Percentiles rank a stretch among this genome's conserved stretches.
phyloP scores from a whole-genome alignment of 2,888 invertebrate species.

The Mythimna pallens region DNA sequence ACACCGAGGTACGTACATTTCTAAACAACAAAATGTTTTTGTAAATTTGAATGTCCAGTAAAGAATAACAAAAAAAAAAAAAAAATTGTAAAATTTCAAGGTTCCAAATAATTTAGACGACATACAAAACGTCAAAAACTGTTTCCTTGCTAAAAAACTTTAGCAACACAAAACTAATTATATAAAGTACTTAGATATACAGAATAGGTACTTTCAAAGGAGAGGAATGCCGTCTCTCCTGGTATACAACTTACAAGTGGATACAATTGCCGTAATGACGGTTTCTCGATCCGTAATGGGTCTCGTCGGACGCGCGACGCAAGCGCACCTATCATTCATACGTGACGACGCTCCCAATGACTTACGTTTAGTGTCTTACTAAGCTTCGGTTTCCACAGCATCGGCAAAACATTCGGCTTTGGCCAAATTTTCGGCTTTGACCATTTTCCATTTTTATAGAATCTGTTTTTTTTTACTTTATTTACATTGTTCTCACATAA shows the following conservation, averaged over 20 bases:
- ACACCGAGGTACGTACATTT: not conserved
- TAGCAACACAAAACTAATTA: constrained; percentile 7
- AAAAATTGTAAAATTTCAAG: not conserved
- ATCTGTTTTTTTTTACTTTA: not conserved
- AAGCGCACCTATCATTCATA: constrained; percentile 69
- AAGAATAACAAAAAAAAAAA: not conserved
- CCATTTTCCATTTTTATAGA: too few relatives aligned
- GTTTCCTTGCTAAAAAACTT: constrained; percentile 12
- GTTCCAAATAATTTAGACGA: constrained; percentile 26
- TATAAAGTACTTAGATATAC: not conserved
- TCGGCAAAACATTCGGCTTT: not conserved
- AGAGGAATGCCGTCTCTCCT: constrained; percentile 59
- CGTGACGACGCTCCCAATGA: constrained; percentile 74
- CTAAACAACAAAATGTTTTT: not conserved
- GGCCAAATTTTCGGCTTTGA: not conserved
- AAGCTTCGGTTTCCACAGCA: not conserved
- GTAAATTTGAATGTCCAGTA: constrained; percentile 5
- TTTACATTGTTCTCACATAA: too few relatives aligned
- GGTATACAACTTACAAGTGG: constrained; percentile 48
- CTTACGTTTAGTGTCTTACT: constrained; percentile 41
- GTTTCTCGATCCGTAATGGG: constrained; percentile 76
- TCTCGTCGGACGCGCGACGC: constrained; percentile 67
- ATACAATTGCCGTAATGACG: constrained; percentile 74
- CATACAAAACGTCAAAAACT: constrained; percentile 9
- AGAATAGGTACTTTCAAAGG: constrained; percentile 36